A percentile compares a stretch with the other conserved stretches of the same genome.
Evolutionary conservation across 2,797 vertebrate genomes (phyloP).

Genomic region (Rhabdomys pumilio): DNA sequence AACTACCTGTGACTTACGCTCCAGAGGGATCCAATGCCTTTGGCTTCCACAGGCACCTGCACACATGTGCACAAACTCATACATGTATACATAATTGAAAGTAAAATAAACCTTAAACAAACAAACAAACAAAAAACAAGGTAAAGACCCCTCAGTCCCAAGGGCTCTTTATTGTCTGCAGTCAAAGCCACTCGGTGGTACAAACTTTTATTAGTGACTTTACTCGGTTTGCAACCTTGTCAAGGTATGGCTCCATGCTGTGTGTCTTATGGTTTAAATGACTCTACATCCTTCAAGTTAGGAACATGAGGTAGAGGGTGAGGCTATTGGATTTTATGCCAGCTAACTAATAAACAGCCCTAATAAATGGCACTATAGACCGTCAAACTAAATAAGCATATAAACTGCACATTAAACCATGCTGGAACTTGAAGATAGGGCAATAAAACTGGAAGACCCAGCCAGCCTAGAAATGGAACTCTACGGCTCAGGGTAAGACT

Average conservation of each 20-base stretch:
- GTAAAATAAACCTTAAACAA: not conserved
- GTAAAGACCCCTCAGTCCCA: not conserved
- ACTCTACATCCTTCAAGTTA: not conserved
- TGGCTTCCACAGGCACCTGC: not conserved
- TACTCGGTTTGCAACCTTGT: not conserved
- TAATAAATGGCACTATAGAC: not conserved
- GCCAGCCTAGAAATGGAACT: constrained; percentile 44
- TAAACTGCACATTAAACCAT: not conserved
- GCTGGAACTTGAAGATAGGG: constrained; percentile 43
- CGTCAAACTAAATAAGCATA: constrained; percentile 34
- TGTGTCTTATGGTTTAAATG: not conserved
- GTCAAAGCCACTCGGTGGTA: not conserved
- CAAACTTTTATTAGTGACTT: constrained; percentile 9
- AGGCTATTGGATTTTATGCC: not conserved
- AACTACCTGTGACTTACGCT: not conserved
- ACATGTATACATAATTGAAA: not conserved
- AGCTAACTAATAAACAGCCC: not conserved
- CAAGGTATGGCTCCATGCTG: not conserved
- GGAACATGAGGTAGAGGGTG: not conserved
- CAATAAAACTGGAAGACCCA: not conserved
- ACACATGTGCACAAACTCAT: not conserved
- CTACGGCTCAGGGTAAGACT: not conserved
- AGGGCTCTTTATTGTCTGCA: not conserved
- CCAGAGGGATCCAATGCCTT: not conserved
- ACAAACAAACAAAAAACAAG: too few species aligned